These are phyloP conservation scores for Amiota communis DNA, from an alignment of 2,888 invertebrate species.

Conservation along the genomic window DNA sequence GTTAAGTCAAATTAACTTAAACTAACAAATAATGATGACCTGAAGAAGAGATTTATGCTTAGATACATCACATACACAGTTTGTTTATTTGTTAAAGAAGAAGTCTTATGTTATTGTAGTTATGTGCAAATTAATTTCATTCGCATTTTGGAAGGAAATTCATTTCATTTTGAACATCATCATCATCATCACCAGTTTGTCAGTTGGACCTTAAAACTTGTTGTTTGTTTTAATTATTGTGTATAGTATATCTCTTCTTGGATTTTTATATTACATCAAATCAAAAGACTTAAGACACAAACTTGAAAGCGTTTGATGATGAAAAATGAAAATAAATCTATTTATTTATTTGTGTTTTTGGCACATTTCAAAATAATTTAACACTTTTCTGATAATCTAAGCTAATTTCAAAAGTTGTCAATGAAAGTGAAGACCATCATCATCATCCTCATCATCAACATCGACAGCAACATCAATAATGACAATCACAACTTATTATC, in stretches of 20 bases:
- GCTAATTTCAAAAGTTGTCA: conserved; percentile 51
- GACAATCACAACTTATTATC: conserved; percentile 16
- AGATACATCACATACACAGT: no score
- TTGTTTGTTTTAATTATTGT: no score
- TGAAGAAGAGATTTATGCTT: conserved; percentile 22
- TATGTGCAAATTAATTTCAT: conserved; percentile 37
- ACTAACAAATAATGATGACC: conserved; percentile 6
- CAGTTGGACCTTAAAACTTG: no score
- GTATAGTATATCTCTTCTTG: no score
- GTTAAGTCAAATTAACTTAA: conserved; percentile 2
- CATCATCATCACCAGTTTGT: no score
- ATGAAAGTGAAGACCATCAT: conserved; percentile 58
- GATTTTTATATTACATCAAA: background rate
- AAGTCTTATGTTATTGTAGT: conserved; percentile 30
- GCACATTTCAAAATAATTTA: conserved; percentile 37
- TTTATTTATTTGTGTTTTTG: background rate
- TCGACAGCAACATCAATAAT: conserved; percentile 4
- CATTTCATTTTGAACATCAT: no score
- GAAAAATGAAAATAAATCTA: background rate
- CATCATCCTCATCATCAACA: no score
- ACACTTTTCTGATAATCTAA: conserved; percentile 54
- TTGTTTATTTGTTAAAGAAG: no score
- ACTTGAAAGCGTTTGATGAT: conserved; percentile 7
- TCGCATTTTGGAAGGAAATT: conserved; percentile 33
- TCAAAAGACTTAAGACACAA: conserved; percentile 8